These are phyloP conservation scores for Dicerorhinus sumatrensis DNA, from an alignment of 2,113 vertebrate species.

Conservation along the genomic window DNA sequence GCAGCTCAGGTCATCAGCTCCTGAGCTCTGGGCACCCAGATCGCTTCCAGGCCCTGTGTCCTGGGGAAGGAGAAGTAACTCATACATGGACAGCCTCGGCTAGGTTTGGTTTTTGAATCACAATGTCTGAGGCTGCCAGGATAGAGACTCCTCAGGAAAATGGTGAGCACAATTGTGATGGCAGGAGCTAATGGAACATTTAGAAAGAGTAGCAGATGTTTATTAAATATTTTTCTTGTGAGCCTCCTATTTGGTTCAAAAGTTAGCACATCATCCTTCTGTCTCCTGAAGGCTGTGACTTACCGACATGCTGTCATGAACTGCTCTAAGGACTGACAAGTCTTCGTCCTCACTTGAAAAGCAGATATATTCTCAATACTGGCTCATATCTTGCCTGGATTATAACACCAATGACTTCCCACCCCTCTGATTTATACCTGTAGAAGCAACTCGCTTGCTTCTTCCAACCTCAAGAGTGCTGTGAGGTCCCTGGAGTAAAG, in stretches of 20 bases:
- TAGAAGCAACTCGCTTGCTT: background rate
- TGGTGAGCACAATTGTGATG: background rate
- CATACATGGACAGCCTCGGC: background rate
- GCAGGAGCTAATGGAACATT: background rate
- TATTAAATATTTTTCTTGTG: background rate
- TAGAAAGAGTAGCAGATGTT: background rate
- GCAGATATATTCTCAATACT: background rate
- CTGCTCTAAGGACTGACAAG: background rate
- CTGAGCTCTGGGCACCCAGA: background rate
- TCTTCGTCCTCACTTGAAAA: background rate
- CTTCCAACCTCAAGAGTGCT: background rate
- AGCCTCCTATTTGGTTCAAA: background rate
- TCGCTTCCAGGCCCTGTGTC: background rate
- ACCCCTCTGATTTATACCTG: background rate
- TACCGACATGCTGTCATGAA: accelerated
- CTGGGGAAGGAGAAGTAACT: background rate
- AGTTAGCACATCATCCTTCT: background rate
- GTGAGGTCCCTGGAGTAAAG: too few species aligned
- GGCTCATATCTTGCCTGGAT: background rate
- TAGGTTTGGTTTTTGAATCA: background rate
- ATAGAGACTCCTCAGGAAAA: background rate
- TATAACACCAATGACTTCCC: background rate
- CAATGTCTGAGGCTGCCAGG: background rate
- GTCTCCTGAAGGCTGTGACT: background rate
- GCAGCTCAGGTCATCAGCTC: background rate